Base-by-base conservation (phyloP, 2,113 vertebrate genomes). In the Etheostoma spectabile region DNA sequence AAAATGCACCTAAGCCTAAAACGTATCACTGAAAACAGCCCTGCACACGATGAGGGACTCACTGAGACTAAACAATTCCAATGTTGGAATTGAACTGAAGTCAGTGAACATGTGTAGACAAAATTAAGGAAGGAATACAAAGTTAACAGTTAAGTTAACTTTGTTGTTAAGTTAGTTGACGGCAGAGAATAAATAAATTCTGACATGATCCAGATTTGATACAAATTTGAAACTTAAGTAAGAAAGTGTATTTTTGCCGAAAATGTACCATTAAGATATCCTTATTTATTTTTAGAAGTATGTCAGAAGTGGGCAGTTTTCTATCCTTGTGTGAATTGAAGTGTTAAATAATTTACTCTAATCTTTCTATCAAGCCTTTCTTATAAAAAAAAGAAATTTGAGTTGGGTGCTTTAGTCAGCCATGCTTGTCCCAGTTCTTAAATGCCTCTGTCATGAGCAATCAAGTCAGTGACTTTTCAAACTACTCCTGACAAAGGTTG, bases 391-490 rank as follows among this genome's bases (percentile, higher is more conserved):
- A 70, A 56, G 61, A 48, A 61, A 16, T 74, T 82, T 45, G 27
- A 73, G 38, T 11, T 42, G 21, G 42, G 59, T 79, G 55, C 76
- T 61, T 55, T 27, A 60, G 68, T 71, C 73, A 82, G 81, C 60
- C 63, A 48, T 46, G 30, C 49, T 61, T 53, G 68, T 63, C 80
- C 80, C 66, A 77, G 71, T 82, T 80, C 66, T 77, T 33, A 73
- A 74, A 79, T 83, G 78, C 69, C 11, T 79, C 66, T 84, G 86
- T 88, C 88, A 53, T 55, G 55, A 61, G 33, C 73, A 79, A 77
- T 91, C 78, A 77, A 67, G 68, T 88, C 85, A 79, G 30, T 51
- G 63, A 65, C 56, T 79, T 85, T 77, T 64, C 74, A 77, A 77
- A 85, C 35, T 6, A 30, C 68, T 67, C 62, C 79, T 70, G 79